phyloP scores from a whole-genome alignment of 2,888 invertebrate genomes.

The Drosophila diplacantha region DNA sequence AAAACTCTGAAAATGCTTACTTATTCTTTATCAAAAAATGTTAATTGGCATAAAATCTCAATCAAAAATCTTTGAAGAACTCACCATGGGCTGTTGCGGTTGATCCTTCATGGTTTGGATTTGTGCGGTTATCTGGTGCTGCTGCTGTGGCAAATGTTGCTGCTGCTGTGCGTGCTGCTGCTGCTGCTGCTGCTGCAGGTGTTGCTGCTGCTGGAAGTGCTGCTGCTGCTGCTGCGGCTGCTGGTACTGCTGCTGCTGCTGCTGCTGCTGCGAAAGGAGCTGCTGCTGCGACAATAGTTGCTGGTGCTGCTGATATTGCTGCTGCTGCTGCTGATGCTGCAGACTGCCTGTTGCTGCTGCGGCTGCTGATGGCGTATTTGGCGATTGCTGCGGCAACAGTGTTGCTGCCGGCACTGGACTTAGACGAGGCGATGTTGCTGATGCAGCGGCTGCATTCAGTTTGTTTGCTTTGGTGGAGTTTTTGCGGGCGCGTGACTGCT shows the following conservation, averaged over 20 bases:
- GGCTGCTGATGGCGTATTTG: slow-evolving; percentile 68
- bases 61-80: slow-evolving; percentile 23
- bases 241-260: slow-evolving; percentile 62
- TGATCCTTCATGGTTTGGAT: slow-evolving; percentile 79
- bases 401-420: slow-evolving; percentile 74
- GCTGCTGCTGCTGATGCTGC: slow-evolving; percentile 61
- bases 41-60: neutral
- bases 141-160: slow-evolving; percentile 74
- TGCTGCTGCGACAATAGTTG: slow-evolving; percentile 59
- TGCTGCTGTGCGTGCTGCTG: slow-evolving; percentile 71
- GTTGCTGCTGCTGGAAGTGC: slow-evolving; percentile 60
- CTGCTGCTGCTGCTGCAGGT: slow-evolving; percentile 60
- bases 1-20: no score
- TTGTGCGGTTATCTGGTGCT: slow-evolving; percentile 77
- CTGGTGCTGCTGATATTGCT: slow-evolving; percentile 58
- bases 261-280: slow-evolving; percentile 55
- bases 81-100: slow-evolving; percentile 78
- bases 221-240: slow-evolving; percentile 59
- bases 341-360: slow-evolving; percentile 50
- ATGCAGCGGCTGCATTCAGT: slow-evolving; percentile 73
- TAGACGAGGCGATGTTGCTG: slow-evolving; percentile 74
- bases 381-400: slow-evolving; percentile 75
- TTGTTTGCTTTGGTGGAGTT: slow-evolving; percentile 75
- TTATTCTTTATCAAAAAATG: neutral
- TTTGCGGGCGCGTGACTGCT: slow-evolving; percentile 76